Evolutionary conservation across 2,888 invertebrate species (phyloP).

Genomic region (Microchrysa polita): DNA sequence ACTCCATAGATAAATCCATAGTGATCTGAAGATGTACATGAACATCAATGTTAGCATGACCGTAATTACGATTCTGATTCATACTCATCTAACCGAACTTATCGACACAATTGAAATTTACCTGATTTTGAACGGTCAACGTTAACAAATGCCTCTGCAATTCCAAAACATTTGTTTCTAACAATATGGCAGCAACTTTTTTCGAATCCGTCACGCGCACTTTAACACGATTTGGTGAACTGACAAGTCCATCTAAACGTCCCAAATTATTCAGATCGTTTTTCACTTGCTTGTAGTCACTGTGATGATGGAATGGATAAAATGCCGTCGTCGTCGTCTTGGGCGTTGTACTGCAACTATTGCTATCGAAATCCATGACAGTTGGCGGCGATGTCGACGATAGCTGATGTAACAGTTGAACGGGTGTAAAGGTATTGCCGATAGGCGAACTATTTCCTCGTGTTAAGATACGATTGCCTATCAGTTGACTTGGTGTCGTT

Average conservation of each 20-base stretch:
- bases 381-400: conserved; percentile 13
- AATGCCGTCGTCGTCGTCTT: conserved; percentile 32
- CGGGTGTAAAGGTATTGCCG: conserved; percentile 31
- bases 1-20: neutral
- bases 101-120: no score
- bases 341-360: conserved; percentile 22
- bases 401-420: conserved; percentile 35
- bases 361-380: conserved; percentile 10
- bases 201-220: conserved; percentile 75
- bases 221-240: conserved; percentile 71
- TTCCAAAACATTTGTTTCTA: conserved; percentile 82
- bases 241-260: conserved; percentile 75
- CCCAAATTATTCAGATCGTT: conserved; percentile 65
- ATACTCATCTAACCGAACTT: no score
- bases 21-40: neutral
- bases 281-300: conserved; percentile 59
- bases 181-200: conserved; percentile 84
- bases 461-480: conserved; percentile 22
- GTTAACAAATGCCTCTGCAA: conserved; percentile 85
- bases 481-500: conserved; percentile 4
- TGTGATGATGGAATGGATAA: conserved; percentile 56
- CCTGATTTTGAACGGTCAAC: conserved; percentile 86
- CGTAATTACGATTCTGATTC: neutral
- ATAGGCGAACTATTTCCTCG: conserved; percentile 13
- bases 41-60: neutral